Evolutionary conservation across 2,888 invertebrate genomes (phyloP).

Genomic region (Hirtodrosophila cameraria): DNA sequence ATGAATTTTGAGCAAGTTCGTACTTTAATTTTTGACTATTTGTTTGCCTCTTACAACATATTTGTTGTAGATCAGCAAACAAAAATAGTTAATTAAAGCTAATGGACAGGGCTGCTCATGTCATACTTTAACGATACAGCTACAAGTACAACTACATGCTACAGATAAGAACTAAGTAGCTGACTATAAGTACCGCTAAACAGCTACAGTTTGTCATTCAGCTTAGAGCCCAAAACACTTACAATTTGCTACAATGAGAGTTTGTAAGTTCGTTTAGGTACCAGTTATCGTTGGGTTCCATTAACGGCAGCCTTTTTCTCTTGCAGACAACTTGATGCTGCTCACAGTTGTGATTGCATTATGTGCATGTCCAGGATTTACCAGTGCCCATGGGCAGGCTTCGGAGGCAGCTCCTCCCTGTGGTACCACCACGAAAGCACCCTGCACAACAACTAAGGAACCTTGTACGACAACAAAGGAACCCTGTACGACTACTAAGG

Average conservation of each 20-base stretch:
- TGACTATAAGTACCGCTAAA: constrained; percentile 23
- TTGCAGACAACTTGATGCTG: constrained; percentile 46
- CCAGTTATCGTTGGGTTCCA: background rate
- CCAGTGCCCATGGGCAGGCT: constrained; percentile 1
- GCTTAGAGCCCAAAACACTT: constrained; percentile 2
- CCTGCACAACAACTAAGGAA: background rate
- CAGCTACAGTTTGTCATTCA: constrained; percentile 8
- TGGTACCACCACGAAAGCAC: background rate
- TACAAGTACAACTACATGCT: constrained; percentile 7
- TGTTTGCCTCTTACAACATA: too few species aligned
- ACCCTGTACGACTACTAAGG: background rate
- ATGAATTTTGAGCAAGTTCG: too few species aligned
- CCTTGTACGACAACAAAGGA: background rate
- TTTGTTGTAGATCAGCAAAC: too few species aligned
- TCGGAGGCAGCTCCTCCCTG: background rate
- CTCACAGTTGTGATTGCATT: constrained; percentile 32
- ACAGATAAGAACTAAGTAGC: constrained; percentile 32
- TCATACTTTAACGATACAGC: too few species aligned
- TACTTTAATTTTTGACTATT: too few species aligned
- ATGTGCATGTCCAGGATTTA: constrained; percentile 22
- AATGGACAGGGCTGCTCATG: too few species aligned
- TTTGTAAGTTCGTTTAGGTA: constrained; percentile 34
- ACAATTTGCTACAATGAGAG: constrained; percentile 38
- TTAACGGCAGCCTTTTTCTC: background rate
- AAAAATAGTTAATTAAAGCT: too few species aligned